A percentile compares a stretch with the other conserved stretches of the same genome.
Conservation (phyloP, 2,113 vertebrate species). For the Elaphurus davidianus region DNA sequence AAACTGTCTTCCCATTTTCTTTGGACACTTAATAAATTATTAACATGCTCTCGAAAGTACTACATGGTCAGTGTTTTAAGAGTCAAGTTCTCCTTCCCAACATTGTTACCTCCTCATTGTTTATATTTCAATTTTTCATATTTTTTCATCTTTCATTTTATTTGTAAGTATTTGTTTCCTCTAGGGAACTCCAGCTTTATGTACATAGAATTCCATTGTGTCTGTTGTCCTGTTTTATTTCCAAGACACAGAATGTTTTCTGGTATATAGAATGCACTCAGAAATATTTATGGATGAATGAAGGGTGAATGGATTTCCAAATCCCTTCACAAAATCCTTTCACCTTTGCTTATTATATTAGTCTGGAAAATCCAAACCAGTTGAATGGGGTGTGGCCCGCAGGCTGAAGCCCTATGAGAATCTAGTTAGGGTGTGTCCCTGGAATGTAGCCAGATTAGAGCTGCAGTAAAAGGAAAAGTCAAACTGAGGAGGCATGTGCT, state of each 20-base stretch:
- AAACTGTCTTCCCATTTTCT: not conserved
- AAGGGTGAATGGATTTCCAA: not conserved
- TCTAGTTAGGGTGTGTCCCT: not conserved
- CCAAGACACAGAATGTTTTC: not conserved
- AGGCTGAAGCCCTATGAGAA: not conserved
- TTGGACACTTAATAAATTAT: not conserved
- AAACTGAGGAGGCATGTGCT: not conserved
- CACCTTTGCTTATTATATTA: not conserved
- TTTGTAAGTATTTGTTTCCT: not conserved
- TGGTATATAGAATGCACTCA: not conserved
- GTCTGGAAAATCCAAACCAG: not conserved
- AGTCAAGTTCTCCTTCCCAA: not conserved
- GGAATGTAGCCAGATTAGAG: not conserved
- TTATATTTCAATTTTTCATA: not conserved
- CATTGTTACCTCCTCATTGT: not conserved
- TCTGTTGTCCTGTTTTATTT: not conserved
- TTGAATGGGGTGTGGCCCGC: not conserved
- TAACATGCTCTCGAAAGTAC: not conserved
- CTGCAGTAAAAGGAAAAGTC: not conserved
- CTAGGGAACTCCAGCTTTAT: not conserved
- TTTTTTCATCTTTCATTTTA: not conserved
- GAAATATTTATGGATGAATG: not conserved
- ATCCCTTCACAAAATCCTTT: not conserved
- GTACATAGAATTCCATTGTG: not conserved
- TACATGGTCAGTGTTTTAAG: not conserved